Percentiles rank a stretch among this genome's conserved stretches.
These are phyloP conservation scores for Saxidomus purpurata DNA, from an alignment of 1,140 invertebrate genomes.

Conservation along the genomic window DNA sequence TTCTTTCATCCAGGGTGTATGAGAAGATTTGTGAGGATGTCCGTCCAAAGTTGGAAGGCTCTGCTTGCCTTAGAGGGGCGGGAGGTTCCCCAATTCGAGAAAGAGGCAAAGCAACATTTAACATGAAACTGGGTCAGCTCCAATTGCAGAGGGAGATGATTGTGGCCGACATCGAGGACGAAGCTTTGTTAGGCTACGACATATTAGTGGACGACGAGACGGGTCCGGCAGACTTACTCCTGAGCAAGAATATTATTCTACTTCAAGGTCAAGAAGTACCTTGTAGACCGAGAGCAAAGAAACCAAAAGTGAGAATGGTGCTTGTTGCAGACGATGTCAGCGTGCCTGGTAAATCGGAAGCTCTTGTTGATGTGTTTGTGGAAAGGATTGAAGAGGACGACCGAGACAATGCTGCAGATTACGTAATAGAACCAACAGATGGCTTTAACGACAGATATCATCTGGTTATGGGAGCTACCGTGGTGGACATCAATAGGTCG, in stretches of 20 bases:
- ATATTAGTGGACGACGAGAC: not conserved
- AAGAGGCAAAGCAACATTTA: not conserved
- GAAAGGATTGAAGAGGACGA: not conserved
- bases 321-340: not conserved
- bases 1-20: conserved; percentile 2
- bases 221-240: not conserved
- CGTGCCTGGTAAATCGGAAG: not conserved
- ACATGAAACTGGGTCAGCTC: not conserved
- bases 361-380: not conserved
- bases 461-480: not conserved
- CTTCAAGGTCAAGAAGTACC: conserved; percentile 18
- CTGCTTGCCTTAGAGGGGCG: not conserved
- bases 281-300: no score
- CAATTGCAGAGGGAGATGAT: not conserved
- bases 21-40: not conserved
- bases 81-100: not conserved
- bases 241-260: conserved; percentile 13
- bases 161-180: not conserved
- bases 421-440: not conserved
- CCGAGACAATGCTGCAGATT: not conserved
- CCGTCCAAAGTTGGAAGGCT: not conserved
- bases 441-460: not conserved
- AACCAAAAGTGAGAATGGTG: not conserved
- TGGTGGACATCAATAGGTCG: conserved; percentile 4
- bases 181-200: conserved; percentile 6